These are phyloP conservation scores for Zaprionus nigranus DNA, from an alignment of 1,140 invertebrate genomes.

Conservation along the genomic window DNA sequence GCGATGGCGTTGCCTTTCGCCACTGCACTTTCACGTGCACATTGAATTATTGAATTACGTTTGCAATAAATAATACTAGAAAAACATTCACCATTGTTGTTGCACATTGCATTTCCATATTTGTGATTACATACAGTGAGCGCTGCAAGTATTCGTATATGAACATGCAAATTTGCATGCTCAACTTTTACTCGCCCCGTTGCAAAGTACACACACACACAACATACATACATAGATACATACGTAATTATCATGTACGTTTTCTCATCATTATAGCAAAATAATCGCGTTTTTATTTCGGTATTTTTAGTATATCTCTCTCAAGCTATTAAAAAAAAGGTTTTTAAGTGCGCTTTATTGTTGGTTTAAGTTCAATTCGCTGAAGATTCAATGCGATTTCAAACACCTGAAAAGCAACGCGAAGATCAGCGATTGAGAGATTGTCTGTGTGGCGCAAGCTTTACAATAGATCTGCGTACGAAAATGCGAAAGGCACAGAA, in stretches of 20 bases:
- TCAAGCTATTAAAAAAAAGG: not conserved
- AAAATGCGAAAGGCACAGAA: constrained; percentile 27
- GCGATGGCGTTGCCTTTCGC: constrained; percentile 54
- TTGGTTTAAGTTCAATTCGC: not conserved
- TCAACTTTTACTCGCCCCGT: constrained; percentile 27
- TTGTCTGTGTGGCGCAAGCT: not conserved
- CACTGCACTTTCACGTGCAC: constrained; percentile 72
- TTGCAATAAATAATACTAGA: constrained; percentile 73
- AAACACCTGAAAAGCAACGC: not conserved
- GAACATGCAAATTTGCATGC: constrained; percentile 59
- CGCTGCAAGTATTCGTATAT: constrained; percentile 18
- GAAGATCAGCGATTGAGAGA: not conserved
- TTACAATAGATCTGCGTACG: constrained; percentile 6
- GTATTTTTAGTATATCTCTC: not conserved
- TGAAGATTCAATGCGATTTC: not conserved
- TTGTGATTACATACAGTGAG: constrained; percentile 32
- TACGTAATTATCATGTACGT: constrained; percentile 23
- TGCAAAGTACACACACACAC: not conserved
- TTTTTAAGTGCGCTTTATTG: not conserved
- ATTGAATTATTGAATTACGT: constrained; percentile 71
- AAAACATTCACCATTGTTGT: constrained; percentile 75
- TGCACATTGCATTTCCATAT: constrained; percentile 50
- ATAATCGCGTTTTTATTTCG: not conserved
- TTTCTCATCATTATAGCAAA: constrained; percentile 7
- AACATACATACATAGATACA: not conserved